Percentiles rank a stretch among this genome's conserved stretches.
Evolutionary conservation across 1,140 invertebrate genomes (phyloP).

Genomic region (Globodera rostochiensis): DNA sequence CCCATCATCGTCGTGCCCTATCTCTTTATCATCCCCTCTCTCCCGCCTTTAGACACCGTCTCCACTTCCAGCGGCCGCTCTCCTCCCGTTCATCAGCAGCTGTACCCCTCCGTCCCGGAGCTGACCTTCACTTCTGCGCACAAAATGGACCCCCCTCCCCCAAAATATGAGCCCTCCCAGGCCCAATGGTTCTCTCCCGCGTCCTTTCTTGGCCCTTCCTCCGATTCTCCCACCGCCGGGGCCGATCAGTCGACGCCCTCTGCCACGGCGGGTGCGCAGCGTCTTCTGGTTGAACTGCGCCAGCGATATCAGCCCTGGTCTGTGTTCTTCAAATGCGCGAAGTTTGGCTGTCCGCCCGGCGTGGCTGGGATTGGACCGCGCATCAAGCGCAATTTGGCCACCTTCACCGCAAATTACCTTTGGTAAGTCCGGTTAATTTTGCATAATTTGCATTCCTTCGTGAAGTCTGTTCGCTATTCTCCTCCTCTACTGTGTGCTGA

Average conservation of each 20-base stretch:
- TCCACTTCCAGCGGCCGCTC: not conserved
- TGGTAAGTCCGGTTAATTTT: not conserved
- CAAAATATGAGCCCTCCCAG: not conserved
- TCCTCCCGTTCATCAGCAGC: not conserved
- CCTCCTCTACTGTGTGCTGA: constrained; percentile 48
- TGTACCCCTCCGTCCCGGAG: not conserved
- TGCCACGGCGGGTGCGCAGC: constrained; percentile 9
- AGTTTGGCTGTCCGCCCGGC: constrained; percentile 41
- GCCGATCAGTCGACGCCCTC: not conserved
- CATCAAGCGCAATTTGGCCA: constrained; percentile 45
- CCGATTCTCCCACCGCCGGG: not conserved
- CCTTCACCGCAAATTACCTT: constrained; percentile 49
- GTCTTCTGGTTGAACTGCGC: constrained; percentile 29
- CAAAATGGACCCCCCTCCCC: constrained; percentile 6
- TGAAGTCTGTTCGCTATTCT: constrained; percentile 38
- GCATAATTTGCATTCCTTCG: no score
- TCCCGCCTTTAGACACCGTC: not conserved
- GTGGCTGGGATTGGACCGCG: constrained; percentile 30
- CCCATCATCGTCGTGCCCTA: not conserved
- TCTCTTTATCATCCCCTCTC: not conserved
- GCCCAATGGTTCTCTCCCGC: not conserved
- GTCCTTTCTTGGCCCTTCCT: not conserved
- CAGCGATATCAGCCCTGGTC: constrained; percentile 37
- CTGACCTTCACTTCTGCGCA: not conserved
- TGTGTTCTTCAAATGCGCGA: constrained; percentile 40